Percentiles rank a stretch among this genome's conserved stretches.
Evolutionary conservation across 2,888 invertebrate species (phyloP).

Genomic region (Cephus nigrinus): DNA sequence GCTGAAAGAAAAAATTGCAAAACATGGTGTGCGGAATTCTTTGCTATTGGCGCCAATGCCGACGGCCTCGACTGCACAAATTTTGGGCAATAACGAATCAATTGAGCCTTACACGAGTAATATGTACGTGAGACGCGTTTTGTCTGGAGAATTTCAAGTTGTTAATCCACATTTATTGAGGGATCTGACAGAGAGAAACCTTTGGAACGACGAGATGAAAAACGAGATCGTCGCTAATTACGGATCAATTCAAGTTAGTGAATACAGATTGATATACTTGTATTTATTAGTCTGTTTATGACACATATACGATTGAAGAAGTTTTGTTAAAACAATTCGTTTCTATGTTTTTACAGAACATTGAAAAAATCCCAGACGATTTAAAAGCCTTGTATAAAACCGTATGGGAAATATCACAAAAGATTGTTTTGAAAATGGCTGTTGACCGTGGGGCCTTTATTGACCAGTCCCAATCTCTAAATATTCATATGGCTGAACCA

Average conservation of each 20-base stretch:
- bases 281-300: neutral
- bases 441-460: conserved; percentile 75
- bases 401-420: conserved; percentile 73
- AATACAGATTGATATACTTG: neutral
- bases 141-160: conserved; percentile 72
- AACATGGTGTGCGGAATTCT: conserved; percentile 72
- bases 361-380: conserved; percentile 68
- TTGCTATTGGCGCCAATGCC: conserved; percentile 75
- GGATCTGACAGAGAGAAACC: conserved; percentile 70
- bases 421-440: conserved; percentile 71
- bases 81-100: conserved; percentile 75
- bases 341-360: conserved; percentile 35
- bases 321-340: neutral
- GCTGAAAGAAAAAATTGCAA: conserved; percentile 69
- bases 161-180: conserved; percentile 73
- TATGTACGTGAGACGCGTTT: conserved; percentile 72
- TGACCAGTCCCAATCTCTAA: conserved; percentile 75
- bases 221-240: conserved; percentile 69
- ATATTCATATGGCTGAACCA: conserved; percentile 73
- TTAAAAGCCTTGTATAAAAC: conserved; percentile 70
- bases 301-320: neutral
- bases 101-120: conserved; percentile 75
- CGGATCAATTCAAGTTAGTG: conserved; percentile 69
- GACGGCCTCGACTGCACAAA: conserved; percentile 76
- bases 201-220: conserved; percentile 73